A percentile compares a stretch with the other conserved stretches of the same genome.
Conservation (phyloP, 2,113 vertebrate genomes). For the Colaptes auratus region DNA sequence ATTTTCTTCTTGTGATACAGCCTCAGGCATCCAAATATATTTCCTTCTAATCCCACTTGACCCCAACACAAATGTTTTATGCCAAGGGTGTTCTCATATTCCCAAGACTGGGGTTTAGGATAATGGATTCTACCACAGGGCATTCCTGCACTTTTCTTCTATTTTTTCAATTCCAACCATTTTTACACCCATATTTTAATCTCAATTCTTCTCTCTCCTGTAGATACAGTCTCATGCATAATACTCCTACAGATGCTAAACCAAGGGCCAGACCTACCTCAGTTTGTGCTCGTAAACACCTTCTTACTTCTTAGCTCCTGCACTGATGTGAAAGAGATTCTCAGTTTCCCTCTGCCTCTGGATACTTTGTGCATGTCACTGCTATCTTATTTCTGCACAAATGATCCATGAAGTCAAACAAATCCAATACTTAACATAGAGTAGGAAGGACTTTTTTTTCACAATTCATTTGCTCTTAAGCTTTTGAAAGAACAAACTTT, state of each 20-base stretch:
- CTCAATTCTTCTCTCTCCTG: conserved; percentile 4
- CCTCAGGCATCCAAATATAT: conserved; percentile 60
- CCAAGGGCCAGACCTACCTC: neutral
- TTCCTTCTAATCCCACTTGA: conserved; percentile 73
- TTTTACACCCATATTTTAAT: conserved; percentile 37
- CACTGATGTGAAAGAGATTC: neutral
- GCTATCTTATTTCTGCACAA: neutral
- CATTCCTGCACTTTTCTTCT: conserved; percentile 57
- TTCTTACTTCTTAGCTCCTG: neutral
- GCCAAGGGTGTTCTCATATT: conserved; percentile 67
- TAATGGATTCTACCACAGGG: conserved; percentile 71
- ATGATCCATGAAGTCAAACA: neutral
- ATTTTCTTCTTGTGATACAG: conserved; percentile 61
- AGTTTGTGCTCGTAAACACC: neutral
- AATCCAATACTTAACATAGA: neutral
- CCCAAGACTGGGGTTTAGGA: conserved; percentile 61
- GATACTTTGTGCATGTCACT: neutral
- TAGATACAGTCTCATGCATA: conserved; percentile 9
- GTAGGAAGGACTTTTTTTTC: neutral
- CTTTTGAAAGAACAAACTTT: neutral
- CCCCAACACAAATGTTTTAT: conserved; percentile 70
- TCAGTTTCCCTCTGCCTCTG: neutral
- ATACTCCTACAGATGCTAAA: conserved; percentile 26
- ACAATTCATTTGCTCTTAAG: neutral
- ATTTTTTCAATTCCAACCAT: conserved; percentile 38